Conservation (phyloP, 2,888 invertebrate genomes). For the Chloromyia formosa region DNA sequence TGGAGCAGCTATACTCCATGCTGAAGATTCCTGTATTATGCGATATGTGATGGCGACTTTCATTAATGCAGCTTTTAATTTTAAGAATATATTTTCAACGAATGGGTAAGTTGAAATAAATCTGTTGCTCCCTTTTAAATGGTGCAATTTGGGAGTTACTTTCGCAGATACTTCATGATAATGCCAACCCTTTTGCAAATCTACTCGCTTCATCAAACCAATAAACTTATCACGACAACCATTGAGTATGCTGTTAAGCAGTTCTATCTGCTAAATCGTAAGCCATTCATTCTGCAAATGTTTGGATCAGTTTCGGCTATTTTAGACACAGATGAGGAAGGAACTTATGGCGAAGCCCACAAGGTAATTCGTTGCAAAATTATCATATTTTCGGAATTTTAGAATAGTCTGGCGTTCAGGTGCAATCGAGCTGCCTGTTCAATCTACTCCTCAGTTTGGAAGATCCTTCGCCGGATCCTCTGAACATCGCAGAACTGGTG, state of each 20-base stretch:
- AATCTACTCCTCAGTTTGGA: constrained; percentile 90
- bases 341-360: constrained; percentile 89
- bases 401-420: constrained; percentile 65
- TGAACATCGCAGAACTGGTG: constrained; percentile 90
- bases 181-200: constrained; percentile 97
- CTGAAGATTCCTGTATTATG: constrained; percentile 95
- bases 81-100: constrained; percentile 97
- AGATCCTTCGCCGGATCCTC: constrained; percentile 91
- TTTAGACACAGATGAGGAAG: constrained; percentile 89
- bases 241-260: constrained; percentile 98
- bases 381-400: background rate
- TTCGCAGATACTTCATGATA: constrained; percentile 86
- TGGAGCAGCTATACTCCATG: constrained; percentile 94
- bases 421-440: constrained; percentile 91
- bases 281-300: constrained; percentile 98
- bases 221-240: constrained; percentile 91
- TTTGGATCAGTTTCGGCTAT: constrained; percentile 98
- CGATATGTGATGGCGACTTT: constrained; percentile 96
- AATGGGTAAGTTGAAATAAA: constrained; percentile 74
- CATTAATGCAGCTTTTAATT: constrained; percentile 97
- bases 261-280: constrained; percentile 96
- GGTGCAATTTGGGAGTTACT: background rate
- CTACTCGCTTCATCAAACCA: constrained; percentile 97
- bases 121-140: background rate
- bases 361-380: constrained; percentile 69